phyloP scores from a whole-genome alignment of 1,140 invertebrate genomes.

The Branchinecta lindahli region DNA sequence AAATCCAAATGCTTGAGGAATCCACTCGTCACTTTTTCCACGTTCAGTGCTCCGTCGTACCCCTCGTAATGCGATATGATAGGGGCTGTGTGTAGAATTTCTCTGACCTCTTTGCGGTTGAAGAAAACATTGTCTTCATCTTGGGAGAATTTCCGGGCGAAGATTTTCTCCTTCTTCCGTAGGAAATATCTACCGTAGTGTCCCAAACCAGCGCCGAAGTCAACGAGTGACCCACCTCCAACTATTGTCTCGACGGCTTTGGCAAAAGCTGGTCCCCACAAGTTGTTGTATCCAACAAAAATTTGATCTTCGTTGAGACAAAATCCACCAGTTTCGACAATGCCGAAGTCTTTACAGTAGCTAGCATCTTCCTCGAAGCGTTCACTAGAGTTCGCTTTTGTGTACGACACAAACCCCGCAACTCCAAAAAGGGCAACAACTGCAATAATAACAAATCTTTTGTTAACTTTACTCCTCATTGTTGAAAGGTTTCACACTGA shows the following conservation, averaged over 20 bases:
- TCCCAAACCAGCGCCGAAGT: neutral
- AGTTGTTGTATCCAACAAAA: neutral
- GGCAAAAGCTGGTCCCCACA: neutral
- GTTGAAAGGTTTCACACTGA: no score
- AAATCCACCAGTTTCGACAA: slow-evolving; percentile 2
- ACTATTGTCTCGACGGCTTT: neutral
- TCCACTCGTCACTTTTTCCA: neutral
- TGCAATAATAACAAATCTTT: no score
- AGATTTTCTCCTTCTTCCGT: neutral
- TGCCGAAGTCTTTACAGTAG: neutral
- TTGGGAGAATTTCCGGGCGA: neutral
- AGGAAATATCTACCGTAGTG: neutral
- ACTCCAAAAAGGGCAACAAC: no score
- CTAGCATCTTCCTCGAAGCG: no score
- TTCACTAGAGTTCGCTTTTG: no score
- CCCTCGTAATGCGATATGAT: neutral
- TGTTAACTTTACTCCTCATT: no score
- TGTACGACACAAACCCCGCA: no score
- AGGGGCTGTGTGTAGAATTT: neutral
- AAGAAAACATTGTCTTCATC: neutral
- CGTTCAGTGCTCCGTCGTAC: neutral
- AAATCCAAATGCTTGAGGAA: neutral
- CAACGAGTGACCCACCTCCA: neutral
- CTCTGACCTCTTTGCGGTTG: neutral
- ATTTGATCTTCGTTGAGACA: neutral